phyloP scores from a whole-genome alignment of 1,140 invertebrate species.

The Drosophila bocqueti region DNA sequence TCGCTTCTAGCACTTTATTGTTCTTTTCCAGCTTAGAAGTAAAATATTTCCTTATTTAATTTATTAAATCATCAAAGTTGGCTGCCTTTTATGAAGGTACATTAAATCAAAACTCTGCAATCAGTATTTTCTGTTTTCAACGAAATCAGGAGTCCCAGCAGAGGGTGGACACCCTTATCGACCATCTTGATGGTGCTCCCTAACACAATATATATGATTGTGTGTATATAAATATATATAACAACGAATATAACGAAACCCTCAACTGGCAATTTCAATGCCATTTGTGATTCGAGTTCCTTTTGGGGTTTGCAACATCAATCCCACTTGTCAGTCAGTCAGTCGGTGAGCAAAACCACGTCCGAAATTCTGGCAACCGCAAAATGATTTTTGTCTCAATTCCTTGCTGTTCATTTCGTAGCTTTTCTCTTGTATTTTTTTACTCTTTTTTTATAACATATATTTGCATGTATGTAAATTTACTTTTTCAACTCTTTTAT shows the following conservation, averaged over 20 bases:
- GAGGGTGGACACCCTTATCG: slow-evolving; percentile 12
- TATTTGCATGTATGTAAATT: slow-evolving; percentile 27
- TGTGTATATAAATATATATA: not conserved
- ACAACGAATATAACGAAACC: slow-evolving; percentile 12
- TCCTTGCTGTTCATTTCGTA: slow-evolving; percentile 6
- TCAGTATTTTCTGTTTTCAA: slow-evolving; percentile 8
- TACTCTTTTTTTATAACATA: slow-evolving; percentile 21
- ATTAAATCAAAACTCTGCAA: not conserved
- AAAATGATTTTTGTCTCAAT: slow-evolving; percentile 29
- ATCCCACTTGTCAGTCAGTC: slow-evolving; percentile 21
- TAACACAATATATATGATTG: slow-evolving; percentile 12
- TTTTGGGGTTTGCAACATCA: slow-evolving; percentile 15
- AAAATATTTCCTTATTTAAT: not conserved
- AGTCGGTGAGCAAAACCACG: slow-evolving; percentile 1
- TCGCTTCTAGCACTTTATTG: not conserved
- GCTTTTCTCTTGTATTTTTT: slow-evolving; percentile 7
- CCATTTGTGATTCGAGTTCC: slow-evolving; percentile 17
- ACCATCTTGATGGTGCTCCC: slow-evolving; percentile 4
- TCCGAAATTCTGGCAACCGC: slow-evolving; percentile 21
- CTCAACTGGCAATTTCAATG: slow-evolving; percentile 36
- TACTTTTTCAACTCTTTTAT: slow-evolving; percentile 44
- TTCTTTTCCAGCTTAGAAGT: not conserved
- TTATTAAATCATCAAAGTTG: slow-evolving; percentile 2
- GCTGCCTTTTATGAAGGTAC: not conserved
- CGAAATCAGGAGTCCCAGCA: not conserved